Evolutionary conservation across 2,888 invertebrate genomes (phyloP).

Genomic region (Scelioninae gen. 2): DNA sequence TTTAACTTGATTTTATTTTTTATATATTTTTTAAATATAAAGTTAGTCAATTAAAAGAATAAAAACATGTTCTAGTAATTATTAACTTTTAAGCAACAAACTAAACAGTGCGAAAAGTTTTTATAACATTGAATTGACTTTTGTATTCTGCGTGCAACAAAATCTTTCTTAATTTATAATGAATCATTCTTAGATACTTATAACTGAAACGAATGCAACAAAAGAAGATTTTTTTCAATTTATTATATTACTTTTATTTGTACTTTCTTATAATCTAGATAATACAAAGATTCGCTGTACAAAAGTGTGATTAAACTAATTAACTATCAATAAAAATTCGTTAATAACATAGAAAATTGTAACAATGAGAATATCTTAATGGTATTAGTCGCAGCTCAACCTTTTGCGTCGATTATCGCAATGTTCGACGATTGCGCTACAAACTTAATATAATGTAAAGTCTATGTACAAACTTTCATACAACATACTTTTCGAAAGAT

Average conservation of each 20-base stretch:
- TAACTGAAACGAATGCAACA: too few relatives aligned
- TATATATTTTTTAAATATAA: too few relatives aligned
- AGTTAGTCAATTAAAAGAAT: too few relatives aligned
- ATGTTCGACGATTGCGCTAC: slow-evolving; percentile 31
- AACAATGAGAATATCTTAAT: slow-evolving; percentile 50
- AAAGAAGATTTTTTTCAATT: too few relatives aligned
- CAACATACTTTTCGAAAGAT: slow-evolving; percentile 60
- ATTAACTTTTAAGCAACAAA: too few relatives aligned
- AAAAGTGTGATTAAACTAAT: slow-evolving; percentile 50
- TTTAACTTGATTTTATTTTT: too few relatives aligned
- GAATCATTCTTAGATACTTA: too few relatives aligned
- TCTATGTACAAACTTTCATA: slow-evolving; percentile 71
- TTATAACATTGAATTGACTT: too few relatives aligned
- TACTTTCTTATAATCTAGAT: slow-evolving; percentile 46
- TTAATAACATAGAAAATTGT: slow-evolving; percentile 51
- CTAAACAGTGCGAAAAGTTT: too few relatives aligned
- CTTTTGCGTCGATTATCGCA: background rate
- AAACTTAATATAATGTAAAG: slow-evolving; percentile 56
- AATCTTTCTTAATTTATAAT: too few relatives aligned
- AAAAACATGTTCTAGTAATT: too few relatives aligned
- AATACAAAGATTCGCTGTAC: slow-evolving; percentile 54
- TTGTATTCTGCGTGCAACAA: too few relatives aligned
- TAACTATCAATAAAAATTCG: slow-evolving; percentile 50
- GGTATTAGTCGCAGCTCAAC: slow-evolving; percentile 41
- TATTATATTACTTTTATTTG: slow-evolving; percentile 48